Evolutionary conservation across 2,797 vertebrate species (phyloP).

Genomic region (Brachymystax lenok): DNA sequence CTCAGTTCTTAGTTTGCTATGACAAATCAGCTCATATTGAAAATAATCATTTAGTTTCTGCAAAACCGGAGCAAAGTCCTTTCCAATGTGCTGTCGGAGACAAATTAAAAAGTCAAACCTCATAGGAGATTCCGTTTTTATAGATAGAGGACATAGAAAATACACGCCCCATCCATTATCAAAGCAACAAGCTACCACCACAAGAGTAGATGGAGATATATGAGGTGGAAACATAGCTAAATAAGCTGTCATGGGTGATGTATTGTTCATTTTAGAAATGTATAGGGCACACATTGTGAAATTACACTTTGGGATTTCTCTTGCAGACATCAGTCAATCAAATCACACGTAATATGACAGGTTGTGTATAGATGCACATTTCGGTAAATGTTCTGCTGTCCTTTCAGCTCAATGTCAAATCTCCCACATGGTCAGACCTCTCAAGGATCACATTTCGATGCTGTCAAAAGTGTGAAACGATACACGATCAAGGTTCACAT

Average conservation of each 20-base stretch:
- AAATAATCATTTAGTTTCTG: too few relatives aligned
- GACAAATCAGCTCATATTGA: too few relatives aligned
- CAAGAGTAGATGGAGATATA: constrained; percentile 60
- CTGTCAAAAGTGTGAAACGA: neutral
- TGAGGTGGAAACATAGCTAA: constrained; percentile 52
- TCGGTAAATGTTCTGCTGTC: constrained; percentile 29
- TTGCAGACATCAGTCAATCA: constrained; percentile 31
- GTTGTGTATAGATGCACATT: constrained; percentile 21
- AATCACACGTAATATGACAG: constrained; percentile 29
- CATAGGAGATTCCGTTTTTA: neutral
- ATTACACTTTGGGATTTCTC: constrained; percentile 38
- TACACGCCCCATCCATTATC: constrained; percentile 41
- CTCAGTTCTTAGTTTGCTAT: too few relatives aligned
- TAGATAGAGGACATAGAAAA: too few relatives aligned
- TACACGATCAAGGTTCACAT: neutral
- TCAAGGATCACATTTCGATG: neutral
- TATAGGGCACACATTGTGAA: constrained; percentile 26
- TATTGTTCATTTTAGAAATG: constrained; percentile 11
- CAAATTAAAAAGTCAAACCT: neutral
- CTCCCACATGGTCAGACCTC: constrained; percentile 21
- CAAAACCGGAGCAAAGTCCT: too few relatives aligned
- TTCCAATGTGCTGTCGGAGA: too few relatives aligned
- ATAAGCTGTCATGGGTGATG: constrained; percentile 47
- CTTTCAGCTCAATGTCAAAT: neutral
- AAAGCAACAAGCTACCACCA: constrained; percentile 43